Evolutionary conservation across 2,888 invertebrate genomes (phyloP).

Genomic region (Mechanitis mazaeus): DNA sequence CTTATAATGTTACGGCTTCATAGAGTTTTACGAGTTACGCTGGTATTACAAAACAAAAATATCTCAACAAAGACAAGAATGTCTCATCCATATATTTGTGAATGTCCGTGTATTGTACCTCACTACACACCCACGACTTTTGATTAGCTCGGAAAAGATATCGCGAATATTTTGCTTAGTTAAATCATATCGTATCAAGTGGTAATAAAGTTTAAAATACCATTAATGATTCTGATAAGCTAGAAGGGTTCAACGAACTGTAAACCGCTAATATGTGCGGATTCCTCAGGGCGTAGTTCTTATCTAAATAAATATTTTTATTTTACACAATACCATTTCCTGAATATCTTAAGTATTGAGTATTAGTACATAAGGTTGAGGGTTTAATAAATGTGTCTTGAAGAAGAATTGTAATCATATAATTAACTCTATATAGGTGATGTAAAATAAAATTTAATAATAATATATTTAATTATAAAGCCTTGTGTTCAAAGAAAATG

Average conservation of each 20-base stretch:
- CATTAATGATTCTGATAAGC: conserved; percentile 5
- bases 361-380: too few relatives aligned
- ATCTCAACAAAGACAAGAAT: not conserved
- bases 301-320: not conserved
- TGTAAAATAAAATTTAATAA: too few relatives aligned
- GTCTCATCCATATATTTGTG: conserved; percentile 4
- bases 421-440: too few relatives aligned
- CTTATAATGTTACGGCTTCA: too few relatives aligned
- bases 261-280: conserved; percentile 13
- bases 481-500: too few relatives aligned
- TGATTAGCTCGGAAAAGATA: conserved; percentile 19
- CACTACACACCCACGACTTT: conserved; percentile 18
- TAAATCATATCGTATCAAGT: not conserved
- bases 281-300: conserved; percentile 13
- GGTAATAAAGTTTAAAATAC: conserved; percentile 7
- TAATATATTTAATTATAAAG: too few relatives aligned
- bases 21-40: too few relatives aligned
- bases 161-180: not conserved
- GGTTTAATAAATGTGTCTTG: too few relatives aligned
- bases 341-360: too few relatives aligned
- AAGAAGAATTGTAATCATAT: too few relatives aligned
- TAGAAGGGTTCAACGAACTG: conserved; percentile 23
- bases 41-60: too few relatives aligned
- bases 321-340: not conserved
- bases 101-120: conserved; percentile 13